These are phyloP conservation scores for Elephantulus edwardii DNA, from an alignment of 2,113 vertebrate genomes.

Conservation along the genomic window DNA sequence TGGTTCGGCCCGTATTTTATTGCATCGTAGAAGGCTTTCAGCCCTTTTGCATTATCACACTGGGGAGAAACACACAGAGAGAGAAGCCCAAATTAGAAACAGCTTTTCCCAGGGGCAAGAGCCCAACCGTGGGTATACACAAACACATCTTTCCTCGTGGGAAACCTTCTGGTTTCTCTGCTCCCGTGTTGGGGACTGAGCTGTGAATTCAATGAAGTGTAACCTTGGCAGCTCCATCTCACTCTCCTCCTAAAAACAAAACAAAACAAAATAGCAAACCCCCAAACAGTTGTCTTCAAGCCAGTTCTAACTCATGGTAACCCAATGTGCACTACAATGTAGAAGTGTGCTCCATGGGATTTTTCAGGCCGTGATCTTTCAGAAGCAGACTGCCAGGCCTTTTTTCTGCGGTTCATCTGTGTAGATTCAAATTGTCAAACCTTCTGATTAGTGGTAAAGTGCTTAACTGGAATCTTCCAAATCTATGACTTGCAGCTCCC, in stretches of 20 bases:
- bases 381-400: neutral
- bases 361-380: neutral
- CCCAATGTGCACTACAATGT: neutral
- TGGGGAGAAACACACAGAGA: constrained; percentile 74
- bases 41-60: constrained; percentile 98
- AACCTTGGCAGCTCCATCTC: neutral
- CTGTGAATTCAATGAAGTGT: neutral
- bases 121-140: neutral
- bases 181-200: accelerated
- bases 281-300: neutral
- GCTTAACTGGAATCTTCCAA: neutral
- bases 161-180: neutral
- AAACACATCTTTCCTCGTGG: neutral
- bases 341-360: neutral
- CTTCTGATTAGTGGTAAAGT: neutral
- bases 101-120: neutral
- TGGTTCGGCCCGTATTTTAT: constrained; percentile 99
- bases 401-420: neutral
- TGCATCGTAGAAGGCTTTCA: constrained; percentile 99
- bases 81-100: constrained; percentile 53
- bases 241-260: neutral
- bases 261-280: neutral
- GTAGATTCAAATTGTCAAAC: neutral
- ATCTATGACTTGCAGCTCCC: neutral
- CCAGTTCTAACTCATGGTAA: neutral